A percentile compares a stretch with the other conserved stretches of the same genome.
Conservation (phyloP, 2,113 vertebrate species). For the Tringa solitaria region DNA sequence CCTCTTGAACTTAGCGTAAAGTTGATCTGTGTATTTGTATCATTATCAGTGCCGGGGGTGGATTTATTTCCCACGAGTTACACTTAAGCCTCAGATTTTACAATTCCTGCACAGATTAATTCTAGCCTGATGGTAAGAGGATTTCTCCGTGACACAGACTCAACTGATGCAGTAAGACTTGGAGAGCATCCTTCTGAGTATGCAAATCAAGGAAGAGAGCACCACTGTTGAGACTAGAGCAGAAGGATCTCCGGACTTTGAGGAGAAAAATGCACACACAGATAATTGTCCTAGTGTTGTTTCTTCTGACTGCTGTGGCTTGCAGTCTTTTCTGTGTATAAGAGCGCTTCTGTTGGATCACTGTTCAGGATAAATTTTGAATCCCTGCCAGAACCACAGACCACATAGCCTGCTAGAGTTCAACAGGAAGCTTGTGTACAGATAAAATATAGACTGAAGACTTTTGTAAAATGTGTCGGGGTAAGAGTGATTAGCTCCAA, state of each 20-base stretch:
- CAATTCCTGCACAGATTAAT: slow-evolving; percentile 53
- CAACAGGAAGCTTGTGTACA: slow-evolving; percentile 21
- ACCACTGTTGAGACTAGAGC: background rate
- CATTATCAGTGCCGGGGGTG: background rate
- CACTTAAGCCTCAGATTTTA: slow-evolving; percentile 34
- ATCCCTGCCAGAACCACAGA: slow-evolving; percentile 64
- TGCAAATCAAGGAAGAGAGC: slow-evolving; percentile 14
- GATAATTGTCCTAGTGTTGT: background rate
- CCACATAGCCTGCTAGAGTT: slow-evolving; percentile 58
- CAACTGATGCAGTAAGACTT: background rate
- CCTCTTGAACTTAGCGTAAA: slow-evolving; percentile 3
- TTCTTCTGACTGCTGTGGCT: slow-evolving; percentile 6
- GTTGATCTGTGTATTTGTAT: slow-evolving; percentile 23
- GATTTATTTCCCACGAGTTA: slow-evolving; percentile 61
- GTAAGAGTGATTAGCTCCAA: background rate
- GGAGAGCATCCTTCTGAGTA: slow-evolving; percentile 25
- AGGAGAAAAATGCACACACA: background rate
- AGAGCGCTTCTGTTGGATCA: slow-evolving; percentile 23
- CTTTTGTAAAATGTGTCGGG: background rate
- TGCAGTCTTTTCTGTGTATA: slow-evolving; percentile 23
- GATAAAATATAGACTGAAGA: slow-evolving; percentile 41
- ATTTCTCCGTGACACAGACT: slow-evolving; percentile 16
- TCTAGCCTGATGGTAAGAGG: slow-evolving; percentile 44
- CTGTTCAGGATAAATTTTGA: slow-evolving; percentile 58
- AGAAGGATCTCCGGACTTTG: background rate